Evolutionary conservation across 1,140 invertebrate genomes (phyloP).

Genomic region (Cotesia glomerata): DNA sequence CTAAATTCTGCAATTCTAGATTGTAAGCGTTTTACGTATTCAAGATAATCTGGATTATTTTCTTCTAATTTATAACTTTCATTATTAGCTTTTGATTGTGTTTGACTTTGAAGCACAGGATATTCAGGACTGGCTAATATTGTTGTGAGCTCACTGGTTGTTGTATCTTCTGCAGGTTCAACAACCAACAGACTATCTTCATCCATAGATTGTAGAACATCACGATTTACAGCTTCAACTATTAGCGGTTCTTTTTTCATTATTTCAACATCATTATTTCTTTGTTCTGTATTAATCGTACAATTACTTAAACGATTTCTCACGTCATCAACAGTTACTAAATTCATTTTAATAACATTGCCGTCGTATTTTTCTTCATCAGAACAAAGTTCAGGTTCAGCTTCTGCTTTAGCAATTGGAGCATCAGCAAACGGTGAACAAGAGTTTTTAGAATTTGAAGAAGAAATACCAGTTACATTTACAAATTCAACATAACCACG

Average conservation of each 20-base stretch:
- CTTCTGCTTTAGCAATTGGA: constrained; percentile 54
- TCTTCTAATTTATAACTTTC: constrained; percentile 32
- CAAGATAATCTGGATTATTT: constrained; percentile 66
- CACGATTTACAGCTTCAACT: constrained; percentile 47
- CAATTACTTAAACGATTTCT: constrained; percentile 40
- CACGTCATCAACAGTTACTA: constrained; percentile 55
- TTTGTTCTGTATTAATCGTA: constrained; percentile 18
- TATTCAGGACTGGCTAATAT: constrained; percentile 65
- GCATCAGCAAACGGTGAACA: constrained; percentile 37
- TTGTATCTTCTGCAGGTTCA: constrained; percentile 62
- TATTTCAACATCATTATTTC: neutral
- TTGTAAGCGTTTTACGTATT: constrained; percentile 73
- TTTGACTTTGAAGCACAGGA: constrained; percentile 45
- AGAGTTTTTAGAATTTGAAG: neutral
- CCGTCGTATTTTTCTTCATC: constrained; percentile 48
- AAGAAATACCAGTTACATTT: constrained; percentile 51
- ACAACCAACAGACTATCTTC: constrained; percentile 68
- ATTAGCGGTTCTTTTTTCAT: constrained; percentile 12
- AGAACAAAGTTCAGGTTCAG: constrained; percentile 51
- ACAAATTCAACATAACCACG: constrained; percentile 75
- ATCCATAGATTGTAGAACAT: constrained; percentile 60
- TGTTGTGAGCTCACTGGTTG: constrained; percentile 67
- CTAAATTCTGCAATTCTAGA: constrained; percentile 76
- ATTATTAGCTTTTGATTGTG: constrained; percentile 19
- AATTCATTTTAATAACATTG: constrained; percentile 56